phyloP scores from a whole-genome alignment of 1,140 invertebrate genomes.

The Halictus rubicundus region DNA sequence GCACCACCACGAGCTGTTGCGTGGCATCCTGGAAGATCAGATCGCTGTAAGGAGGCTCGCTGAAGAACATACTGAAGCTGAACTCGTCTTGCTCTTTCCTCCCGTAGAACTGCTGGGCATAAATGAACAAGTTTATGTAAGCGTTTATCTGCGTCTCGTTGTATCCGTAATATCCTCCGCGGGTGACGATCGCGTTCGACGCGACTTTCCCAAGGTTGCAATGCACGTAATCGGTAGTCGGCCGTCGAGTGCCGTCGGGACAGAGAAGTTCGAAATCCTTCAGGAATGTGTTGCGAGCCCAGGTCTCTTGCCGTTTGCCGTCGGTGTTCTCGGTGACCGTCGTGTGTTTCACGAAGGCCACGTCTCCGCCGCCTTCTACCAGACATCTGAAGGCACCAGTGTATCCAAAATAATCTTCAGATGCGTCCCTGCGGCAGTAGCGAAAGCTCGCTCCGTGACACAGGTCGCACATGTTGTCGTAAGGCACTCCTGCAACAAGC shows the following conservation, averaged over 20 bases:
- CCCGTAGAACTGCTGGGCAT: slow-evolving; percentile 95
- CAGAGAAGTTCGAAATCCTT: slow-evolving; percentile 97
- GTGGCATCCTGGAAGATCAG: slow-evolving; percentile 96
- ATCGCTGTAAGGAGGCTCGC: slow-evolving; percentile 89
- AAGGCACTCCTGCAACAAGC: slow-evolving; percentile 83
- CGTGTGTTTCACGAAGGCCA: slow-evolving; percentile 96
- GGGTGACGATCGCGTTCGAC: slow-evolving; percentile 94
- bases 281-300: slow-evolving; percentile 94
- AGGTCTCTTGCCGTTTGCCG: slow-evolving; percentile 93
- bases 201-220: slow-evolving; percentile 96
- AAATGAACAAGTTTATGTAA: slow-evolving; percentile 92
- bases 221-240: slow-evolving; percentile 88
- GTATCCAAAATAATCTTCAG: slow-evolving; percentile 94
- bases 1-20: slow-evolving; percentile 88
- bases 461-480: slow-evolving; percentile 95
- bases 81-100: slow-evolving; percentile 92
- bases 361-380: slow-evolving; percentile 96
- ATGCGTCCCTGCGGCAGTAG: slow-evolving; percentile 91
- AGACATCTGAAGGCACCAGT: slow-evolving; percentile 94
- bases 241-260: slow-evolving; percentile 92
- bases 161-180: slow-evolving; percentile 85
- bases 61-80: slow-evolving; percentile 95
- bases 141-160: slow-evolving; percentile 92
- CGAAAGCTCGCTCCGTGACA: slow-evolving; percentile 93
- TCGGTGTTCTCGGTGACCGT: slow-evolving; percentile 95